Evolutionary conservation across 2,888 invertebrate genomes (phyloP), one percentile per base, ranked within the genome.

Genomic region (Junonia oenone): DNA sequence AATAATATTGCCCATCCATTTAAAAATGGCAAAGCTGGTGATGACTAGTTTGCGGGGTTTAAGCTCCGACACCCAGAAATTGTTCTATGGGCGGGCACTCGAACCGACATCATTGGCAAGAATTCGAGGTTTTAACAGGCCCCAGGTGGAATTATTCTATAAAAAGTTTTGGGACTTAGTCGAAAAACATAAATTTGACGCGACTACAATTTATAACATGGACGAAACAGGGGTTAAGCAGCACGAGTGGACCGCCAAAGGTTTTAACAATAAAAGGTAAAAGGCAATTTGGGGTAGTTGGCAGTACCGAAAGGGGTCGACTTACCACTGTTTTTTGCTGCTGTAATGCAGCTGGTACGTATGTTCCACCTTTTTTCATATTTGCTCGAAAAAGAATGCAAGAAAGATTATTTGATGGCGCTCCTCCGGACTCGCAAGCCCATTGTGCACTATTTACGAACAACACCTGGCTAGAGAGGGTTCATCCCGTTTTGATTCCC

Each of bases 401-500:
- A 37, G 6, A 4, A 4, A 2, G 3, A 37, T 15, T 37, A 0
- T 6, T 8, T 14, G 15, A 37, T 14, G 14, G 14, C 15, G 14
- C 35, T 4, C 35, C 35, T 13, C 35, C 35, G 3, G 35, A 8
- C 0, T 6, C 35, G 3, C 35, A 37, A 8, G 35, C 6, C n/a
- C n/a, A n/a, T n/a, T n/a, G n/a, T n/a, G n/a, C n/a, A n/a, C n/a
- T n/a, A n/a, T n/a, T n/a, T n/a, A n/a, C n/a, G n/a, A n/a, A n/a
- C n/a, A n/a, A n/a, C n/a, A n/a, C n/a, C n/a, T n/a, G n/a, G n/a
- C n/a, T 72, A 1, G 60, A 63, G 19, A 11, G 58, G 0, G n/a
- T 58, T 2, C 54, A 58, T 43, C 9, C 47, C 2, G 45, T 31
- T 0, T 46, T 63, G 1, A 56, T 63, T 3, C n/a, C 55, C 3